Evolutionary conservation across 1,140 invertebrate genomes (phyloP).

Genomic region (Thaumatotibia leucotreta): DNA sequence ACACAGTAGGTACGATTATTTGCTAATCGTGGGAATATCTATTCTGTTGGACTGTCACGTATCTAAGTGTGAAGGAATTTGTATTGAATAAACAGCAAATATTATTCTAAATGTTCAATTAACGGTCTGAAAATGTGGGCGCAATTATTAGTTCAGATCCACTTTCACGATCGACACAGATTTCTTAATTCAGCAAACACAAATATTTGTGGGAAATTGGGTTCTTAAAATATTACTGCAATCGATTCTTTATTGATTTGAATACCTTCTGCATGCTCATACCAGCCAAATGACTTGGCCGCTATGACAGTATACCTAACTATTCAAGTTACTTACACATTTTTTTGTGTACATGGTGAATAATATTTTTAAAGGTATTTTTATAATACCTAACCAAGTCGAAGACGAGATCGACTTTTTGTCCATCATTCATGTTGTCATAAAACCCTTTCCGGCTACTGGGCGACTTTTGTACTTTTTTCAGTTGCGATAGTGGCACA

Average conservation of each 20-base stretch:
- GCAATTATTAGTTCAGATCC: slow-evolving; percentile 2
- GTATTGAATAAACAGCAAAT: slow-evolving; percentile 17
- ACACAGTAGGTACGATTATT: slow-evolving; percentile 7
- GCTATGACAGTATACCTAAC: no score
- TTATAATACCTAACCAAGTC: neutral
- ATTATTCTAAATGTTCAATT: slow-evolving; percentile 12
- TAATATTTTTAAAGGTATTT: neutral
- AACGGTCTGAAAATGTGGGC: slow-evolving; percentile 4
- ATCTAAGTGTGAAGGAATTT: slow-evolving; percentile 21
- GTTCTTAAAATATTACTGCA: neutral
- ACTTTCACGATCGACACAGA: neutral
- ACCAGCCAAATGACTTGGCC: no score
- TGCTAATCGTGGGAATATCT: slow-evolving; percentile 18
- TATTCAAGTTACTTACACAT: no score
- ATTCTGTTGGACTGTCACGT: slow-evolving; percentile 17
- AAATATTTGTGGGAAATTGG: neutral
- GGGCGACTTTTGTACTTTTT: neutral
- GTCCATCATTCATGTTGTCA: neutral
- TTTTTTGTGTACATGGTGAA: neutral
- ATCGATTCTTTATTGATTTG: neutral
- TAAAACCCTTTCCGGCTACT: neutral
- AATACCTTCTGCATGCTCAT: no score
- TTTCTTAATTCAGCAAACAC: neutral
- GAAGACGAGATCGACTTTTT: neutral
- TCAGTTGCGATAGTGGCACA: neutral